Percentiles rank a stretch among this genome's conserved stretches.
Conservation (phyloP, 2,888 invertebrate species). For the Volucella inanis region DNA sequence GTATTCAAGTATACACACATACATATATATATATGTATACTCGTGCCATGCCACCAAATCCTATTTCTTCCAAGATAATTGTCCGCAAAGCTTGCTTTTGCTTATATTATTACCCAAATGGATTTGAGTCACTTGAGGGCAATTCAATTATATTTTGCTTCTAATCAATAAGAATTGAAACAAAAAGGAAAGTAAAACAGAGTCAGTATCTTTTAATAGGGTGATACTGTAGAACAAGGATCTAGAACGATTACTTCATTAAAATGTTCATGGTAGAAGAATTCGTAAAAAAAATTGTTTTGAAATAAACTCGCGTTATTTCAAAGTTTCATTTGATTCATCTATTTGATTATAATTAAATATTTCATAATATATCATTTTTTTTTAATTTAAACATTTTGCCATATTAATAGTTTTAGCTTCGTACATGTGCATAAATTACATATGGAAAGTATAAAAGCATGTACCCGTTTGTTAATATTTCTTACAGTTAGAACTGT, state of each 20-base stretch:
- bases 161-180: conserved; percentile 62
- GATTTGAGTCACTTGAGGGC: conserved; percentile 56
- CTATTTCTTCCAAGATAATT: conserved; percentile 35
- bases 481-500: too few relatives aligned
- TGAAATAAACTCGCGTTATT: too few relatives aligned
- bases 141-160: conserved; percentile 54
- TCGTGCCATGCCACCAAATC: neutral
- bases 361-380: too few relatives aligned
- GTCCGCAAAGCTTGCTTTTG: conserved; percentile 34
- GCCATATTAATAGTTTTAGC: too few relatives aligned
- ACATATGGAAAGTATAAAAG: too few relatives aligned
- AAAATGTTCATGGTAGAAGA: too few relatives aligned
- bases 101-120: conserved; percentile 40
- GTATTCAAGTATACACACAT: neutral
- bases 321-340: too few relatives aligned
- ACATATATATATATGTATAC: neutral
- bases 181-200: conserved; percentile 31
- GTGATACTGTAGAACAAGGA: conserved; percentile 5
- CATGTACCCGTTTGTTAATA: too few relatives aligned
- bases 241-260: too few relatives aligned
- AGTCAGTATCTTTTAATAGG: conserved; percentile 28
- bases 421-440: too few relatives aligned
- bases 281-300: too few relatives aligned
- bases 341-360: too few relatives aligned
- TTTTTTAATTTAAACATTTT: conserved; percentile 1